Evolutionary conservation across 2,797 vertebrate species (phyloP), one percentile per base, ranked within the genome.

Genomic region (Linurgus olivaceus): DNA sequence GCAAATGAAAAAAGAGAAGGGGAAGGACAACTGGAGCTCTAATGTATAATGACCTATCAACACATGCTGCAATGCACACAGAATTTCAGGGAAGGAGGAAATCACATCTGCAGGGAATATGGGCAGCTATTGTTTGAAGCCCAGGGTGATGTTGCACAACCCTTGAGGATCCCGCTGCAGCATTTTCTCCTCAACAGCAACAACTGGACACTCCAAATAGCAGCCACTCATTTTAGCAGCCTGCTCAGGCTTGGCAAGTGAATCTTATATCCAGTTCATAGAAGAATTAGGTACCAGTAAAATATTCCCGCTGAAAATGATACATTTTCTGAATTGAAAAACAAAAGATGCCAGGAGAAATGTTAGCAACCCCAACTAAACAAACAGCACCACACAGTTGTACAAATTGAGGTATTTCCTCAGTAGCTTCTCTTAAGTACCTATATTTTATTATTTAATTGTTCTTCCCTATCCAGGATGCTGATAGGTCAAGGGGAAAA

Each of bases 141-240:
- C 13, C 42, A 16, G 42, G 58, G 75, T 11, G 42, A n/a, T 9
- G 8, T 5, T 68, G 72, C 65, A 54, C 57, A 74, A 72, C n/a
- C 13, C 42, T 40, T 54, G 6, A 8, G 25, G 2, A 16, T 9
- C 63, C 48, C 0, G 1, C 78, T 38, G 65, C 37, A 28, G 65
- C 37, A 10, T 31, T 31, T 62, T 13, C 38, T n/a, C 84, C 45
- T 29, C 62, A 66, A 40, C 48, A 51, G 47, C 48, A 81, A 7
- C 93, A 92, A 80, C 81, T 62, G 88, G 61, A 13, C 35, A 13
- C 75, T 52, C 68, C 2, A 87, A 96, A 94, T 29, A 96, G 89
- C 31, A 88, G 82, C 76, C 72, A 55, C 47, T 83, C 21, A 86
- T 82, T 76, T 38, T 45, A 86, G 74, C 63, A 73, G 71, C 8